Evolutionary conservation across 2,888 invertebrate genomes (phyloP), one percentile per base, ranked within the genome.

Genomic region (Chrysomela aeneicollis): DNA sequence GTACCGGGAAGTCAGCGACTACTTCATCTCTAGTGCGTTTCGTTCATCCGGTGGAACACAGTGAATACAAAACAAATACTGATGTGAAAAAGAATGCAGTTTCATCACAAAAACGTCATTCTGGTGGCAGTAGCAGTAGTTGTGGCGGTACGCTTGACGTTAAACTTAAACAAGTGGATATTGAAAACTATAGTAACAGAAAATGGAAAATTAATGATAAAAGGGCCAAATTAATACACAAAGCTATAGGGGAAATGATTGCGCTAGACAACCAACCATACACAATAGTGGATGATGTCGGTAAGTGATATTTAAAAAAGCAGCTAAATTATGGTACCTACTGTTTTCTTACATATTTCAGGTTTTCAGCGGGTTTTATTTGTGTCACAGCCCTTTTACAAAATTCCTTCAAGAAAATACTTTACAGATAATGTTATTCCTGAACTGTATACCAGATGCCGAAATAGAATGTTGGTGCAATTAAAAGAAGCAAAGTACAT

Each of bases 341-440:
- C 1, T 26, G 51, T 51, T 51, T 51, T 51, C 26, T 51, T 22
- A 15, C 0, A 15, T n/a, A 26, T 26, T 26, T 51, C 17, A 26
- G 17, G 17, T 26, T 51, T 51, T 26, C 26, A 51, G 22, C 51
- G 51, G 22, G 3, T 26, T 51, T 51, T 51, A 51, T 51, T 51
- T n/a, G 17, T 26, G 26, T 51, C 51, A 26, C n/a, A 51, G 51
- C 51, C 30, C 26, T 51, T 19, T 51, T 26, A 32, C 18, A 9
- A 53, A 19, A 53, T 53, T 53, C 30, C 35, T 6, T 18, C 53
- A 53, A 53, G 53, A 53, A 53, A 51, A 30, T 51, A 51, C 51
- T 51, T 51, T 26, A 53, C 35, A 53, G 18, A 53, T 53, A 35
- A 15, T 53, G 53, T 53, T 35, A 53, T 53, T 53, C 18, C 12